phyloP scores from a whole-genome alignment of 1,140 invertebrate species.

The Hycleus cichorii region DNA sequence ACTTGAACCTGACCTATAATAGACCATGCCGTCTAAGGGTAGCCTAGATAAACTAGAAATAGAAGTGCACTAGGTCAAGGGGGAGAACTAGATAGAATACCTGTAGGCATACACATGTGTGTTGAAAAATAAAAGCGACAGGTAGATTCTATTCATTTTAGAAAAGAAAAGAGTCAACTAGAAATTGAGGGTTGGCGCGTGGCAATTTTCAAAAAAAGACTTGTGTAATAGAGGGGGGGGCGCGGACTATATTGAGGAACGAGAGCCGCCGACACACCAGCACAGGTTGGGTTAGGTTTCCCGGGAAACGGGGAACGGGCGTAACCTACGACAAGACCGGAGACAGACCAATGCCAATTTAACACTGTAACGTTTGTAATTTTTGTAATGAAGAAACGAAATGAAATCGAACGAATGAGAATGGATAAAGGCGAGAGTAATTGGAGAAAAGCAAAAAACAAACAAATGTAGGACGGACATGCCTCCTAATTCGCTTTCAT shows the following conservation, averaged over 20 bases:
- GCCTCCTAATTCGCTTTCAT: no score
- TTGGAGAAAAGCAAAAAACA: constrained; percentile 2
- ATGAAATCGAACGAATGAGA: not conserved
- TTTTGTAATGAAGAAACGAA: no score
- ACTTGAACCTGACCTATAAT: constrained; percentile 41
- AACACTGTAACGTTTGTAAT: no score
- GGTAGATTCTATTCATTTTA: not conserved
- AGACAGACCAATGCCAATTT: no score
- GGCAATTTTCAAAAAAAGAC: constrained; percentile 3
- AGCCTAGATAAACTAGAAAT: constrained; percentile 28
- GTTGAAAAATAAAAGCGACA: no score
- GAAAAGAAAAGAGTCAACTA: constrained; percentile 1
- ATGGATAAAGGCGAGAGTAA: not conserved
- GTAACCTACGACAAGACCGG: constrained; percentile 32
- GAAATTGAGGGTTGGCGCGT: constrained; percentile 14
- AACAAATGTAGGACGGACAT: not conserved
- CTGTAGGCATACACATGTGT: no score
- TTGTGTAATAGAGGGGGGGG: not conserved
- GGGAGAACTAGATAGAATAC: not conserved
- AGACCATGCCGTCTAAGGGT: constrained; percentile 27
- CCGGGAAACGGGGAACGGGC: constrained; percentile 18
- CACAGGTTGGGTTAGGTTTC: constrained; percentile 21
- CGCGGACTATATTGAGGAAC: not conserved
- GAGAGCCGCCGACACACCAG: not conserved
- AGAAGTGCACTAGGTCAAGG: constrained; percentile 22